A percentile compares a stretch with the other conserved stretches of the same genome.
These are phyloP conservation scores for Ploceus nigricollis DNA, from an alignment of 2,113 vertebrate species.

Conservation along the genomic window DNA sequence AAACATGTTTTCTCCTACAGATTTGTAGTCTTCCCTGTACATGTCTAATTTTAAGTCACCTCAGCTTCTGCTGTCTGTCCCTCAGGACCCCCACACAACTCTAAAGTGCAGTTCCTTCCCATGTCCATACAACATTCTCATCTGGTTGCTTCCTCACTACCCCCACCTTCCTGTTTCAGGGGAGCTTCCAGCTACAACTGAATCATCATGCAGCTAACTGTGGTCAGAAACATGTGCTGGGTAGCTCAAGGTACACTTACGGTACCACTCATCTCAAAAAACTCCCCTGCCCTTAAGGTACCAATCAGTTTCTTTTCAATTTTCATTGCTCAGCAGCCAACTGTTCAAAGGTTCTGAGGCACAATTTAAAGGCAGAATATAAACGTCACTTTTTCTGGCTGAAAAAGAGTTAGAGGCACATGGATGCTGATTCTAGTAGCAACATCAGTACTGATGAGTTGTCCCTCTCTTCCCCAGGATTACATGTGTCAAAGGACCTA, in stretches of 20 bases:
- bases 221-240: accelerated
- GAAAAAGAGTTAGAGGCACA: background rate
- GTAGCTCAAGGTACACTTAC: background rate
- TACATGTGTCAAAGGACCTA: accelerated
- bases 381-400: background rate
- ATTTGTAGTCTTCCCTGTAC: background rate
- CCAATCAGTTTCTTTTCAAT: background rate
- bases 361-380: background rate
- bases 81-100: background rate
- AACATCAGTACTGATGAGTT: background rate
- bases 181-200: background rate
- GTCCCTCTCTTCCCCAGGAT: background rate
- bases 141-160: background rate
- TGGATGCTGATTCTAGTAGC: background rate
- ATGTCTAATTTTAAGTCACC: background rate
- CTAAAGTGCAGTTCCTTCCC: background rate
- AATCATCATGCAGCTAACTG: accelerated
- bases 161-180: accelerated
- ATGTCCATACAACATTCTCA: background rate
- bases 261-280: background rate
- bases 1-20: background rate
- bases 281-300: background rate
- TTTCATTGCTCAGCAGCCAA: background rate
- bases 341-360: background rate
- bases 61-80: background rate